Conservation (phyloP, 2,797 vertebrate species). For the Morus bassanus region DNA sequence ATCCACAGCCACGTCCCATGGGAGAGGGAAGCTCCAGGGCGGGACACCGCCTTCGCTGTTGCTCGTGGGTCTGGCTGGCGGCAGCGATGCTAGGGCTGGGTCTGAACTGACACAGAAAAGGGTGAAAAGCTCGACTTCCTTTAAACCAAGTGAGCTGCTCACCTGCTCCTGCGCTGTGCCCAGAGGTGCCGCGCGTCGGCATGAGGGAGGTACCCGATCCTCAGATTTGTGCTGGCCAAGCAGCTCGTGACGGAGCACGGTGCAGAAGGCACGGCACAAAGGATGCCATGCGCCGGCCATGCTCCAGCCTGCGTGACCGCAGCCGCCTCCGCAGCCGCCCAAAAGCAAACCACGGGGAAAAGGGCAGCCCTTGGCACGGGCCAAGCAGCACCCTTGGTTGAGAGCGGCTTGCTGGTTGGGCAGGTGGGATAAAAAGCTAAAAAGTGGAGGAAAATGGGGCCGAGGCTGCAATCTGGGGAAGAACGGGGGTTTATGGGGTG, state of each 20-base stretch:
- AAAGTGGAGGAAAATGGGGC: not conserved
- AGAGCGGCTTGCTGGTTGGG: not conserved
- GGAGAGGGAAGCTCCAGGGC: not conserved
- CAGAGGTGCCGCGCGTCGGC: not conserved
- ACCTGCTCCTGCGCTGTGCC: not conserved
- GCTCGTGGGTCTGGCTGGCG: rapidly evolving
- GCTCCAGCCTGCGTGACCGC: not conserved
- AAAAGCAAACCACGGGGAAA: not conserved
- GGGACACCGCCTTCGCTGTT: rapidly evolving
- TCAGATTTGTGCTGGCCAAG: not conserved
- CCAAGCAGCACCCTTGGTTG: not conserved
- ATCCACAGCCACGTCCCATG: not conserved
- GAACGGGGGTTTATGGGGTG: not conserved
- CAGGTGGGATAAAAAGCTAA: not conserved
- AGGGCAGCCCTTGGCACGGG: not conserved
- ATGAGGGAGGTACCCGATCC: not conserved
- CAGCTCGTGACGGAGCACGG: not conserved
- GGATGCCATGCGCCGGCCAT: not conserved
- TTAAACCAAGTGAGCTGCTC: not conserved
- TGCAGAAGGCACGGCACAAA: not conserved
- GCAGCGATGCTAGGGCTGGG: not conserved
- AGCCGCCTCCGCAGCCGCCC: not conserved
- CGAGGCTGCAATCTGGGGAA: not conserved
- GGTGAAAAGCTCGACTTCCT: not conserved
- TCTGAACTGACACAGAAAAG: not conserved